Percentiles rank a stretch among this genome's conserved stretches.
phyloP scores from a whole-genome alignment of 2,888 invertebrate species.

The Heteromyza rotundicornis region DNA sequence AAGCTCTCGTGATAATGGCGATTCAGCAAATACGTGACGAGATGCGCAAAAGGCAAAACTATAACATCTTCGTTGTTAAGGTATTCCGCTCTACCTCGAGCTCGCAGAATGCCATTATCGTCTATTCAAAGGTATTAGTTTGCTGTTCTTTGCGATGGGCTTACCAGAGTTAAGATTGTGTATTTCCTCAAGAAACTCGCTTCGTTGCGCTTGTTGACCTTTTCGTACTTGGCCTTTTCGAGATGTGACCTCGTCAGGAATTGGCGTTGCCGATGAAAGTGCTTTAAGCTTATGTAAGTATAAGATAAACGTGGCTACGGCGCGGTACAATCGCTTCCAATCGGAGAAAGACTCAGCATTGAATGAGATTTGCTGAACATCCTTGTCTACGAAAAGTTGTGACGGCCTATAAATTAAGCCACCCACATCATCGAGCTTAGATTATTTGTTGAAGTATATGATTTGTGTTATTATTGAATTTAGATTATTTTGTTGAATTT shows the following conservation, averaged over 20 bases:
- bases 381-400: no score
- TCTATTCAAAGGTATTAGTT: background rate
- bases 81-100: background rate
- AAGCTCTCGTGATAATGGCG: background rate
- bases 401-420: no score
- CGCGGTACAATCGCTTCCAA: background rate
- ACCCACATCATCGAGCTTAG: no score
- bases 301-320: background rate
- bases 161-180: background rate
- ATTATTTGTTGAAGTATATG: no score
- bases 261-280: background rate
- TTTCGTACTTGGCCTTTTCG: background rate
- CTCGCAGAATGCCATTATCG: background rate
- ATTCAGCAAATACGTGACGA: background rate
- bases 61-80: background rate
- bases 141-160: background rate
- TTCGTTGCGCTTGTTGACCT: background rate
- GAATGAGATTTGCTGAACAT: no score
- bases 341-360: background rate
- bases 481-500: no score
- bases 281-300: background rate
- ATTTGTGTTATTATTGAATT: no score
- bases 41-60: background rate
- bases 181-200: background rate
- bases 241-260: background rate